These are phyloP conservation scores for Circaetus gallicus DNA, from an alignment of 2,113 vertebrate species.

Conservation along the genomic window DNA sequence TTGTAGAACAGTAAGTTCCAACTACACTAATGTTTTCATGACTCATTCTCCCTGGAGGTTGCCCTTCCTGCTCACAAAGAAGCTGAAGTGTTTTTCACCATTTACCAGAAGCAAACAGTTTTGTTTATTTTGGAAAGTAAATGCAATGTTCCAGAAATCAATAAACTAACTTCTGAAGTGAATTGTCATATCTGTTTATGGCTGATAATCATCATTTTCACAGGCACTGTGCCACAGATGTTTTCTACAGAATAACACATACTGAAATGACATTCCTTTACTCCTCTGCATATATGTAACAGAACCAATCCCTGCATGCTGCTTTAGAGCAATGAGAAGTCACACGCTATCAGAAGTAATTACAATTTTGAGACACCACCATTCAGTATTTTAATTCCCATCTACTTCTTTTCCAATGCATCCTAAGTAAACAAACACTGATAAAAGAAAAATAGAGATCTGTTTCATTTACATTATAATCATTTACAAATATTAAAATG, in stretches of 20 bases:
- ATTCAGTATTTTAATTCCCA: background rate
- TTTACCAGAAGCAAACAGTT: slow-evolving; percentile 37
- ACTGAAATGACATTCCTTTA: background rate
- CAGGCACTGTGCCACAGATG: slow-evolving; percentile 8
- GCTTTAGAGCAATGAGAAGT: background rate
- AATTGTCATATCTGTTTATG: background rate
- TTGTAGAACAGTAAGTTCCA: background rate
- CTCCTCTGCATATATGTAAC: background rate
- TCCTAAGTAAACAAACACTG: background rate
- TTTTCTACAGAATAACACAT: background rate
- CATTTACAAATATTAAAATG: slow-evolving; percentile 15
- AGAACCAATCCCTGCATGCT: background rate
- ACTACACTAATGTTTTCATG: background rate
- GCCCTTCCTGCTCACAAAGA: background rate
- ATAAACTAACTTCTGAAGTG: slow-evolving; percentile 54
- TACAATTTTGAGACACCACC: background rate
- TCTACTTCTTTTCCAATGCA: background rate
- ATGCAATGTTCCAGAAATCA: slow-evolving; percentile 48
- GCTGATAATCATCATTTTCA: slow-evolving; percentile 32
- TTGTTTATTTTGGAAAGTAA: slow-evolving; percentile 43
- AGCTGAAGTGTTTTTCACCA: background rate
- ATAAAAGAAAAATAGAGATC: background rate
- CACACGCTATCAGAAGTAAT: background rate
- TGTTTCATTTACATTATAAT: background rate
- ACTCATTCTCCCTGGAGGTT: background rate